phyloP scores from a whole-genome alignment of 2,113 vertebrate species.

The Trichomycterus rosablanca region DNA sequence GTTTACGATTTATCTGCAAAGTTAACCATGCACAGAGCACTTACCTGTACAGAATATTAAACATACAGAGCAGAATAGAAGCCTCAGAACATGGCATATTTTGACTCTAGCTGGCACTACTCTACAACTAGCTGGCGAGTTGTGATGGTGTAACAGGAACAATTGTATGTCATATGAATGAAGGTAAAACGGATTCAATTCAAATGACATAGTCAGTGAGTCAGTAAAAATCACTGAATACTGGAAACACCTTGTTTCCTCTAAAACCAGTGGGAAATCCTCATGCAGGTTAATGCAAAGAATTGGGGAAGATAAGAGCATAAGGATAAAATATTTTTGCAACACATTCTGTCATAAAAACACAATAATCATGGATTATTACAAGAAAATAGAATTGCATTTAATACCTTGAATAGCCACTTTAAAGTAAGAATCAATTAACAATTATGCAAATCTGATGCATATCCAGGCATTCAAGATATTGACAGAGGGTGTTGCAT shows the following conservation, averaged over 20 bases:
- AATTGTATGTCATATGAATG: conserved; percentile 35
- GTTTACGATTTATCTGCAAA: conserved; percentile 1
- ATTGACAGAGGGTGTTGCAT: conserved; percentile 45
- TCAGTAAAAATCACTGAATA: conserved; percentile 16
- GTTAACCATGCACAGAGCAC: conserved; percentile 35
- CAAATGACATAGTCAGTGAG: conserved; percentile 31
- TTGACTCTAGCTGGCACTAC: conserved; percentile 3
- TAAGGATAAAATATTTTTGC: conserved; percentile 7
- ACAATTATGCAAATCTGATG: background rate
- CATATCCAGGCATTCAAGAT: conserved; percentile 6
- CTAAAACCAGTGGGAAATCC: conserved; percentile 12
- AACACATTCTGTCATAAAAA: conserved; percentile 36
- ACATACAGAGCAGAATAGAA: conserved; percentile 1
- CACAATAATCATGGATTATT: background rate
- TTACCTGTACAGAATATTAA: conserved; percentile 27
- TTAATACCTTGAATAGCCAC: background rate
- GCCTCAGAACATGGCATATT: conserved; percentile 6
- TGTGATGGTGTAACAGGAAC: conserved; percentile 13
- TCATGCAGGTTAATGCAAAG: conserved; percentile 40
- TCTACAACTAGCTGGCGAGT: conserved; percentile 1
- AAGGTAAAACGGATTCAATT: conserved; percentile 22
- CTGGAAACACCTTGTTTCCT: conserved; percentile 25
- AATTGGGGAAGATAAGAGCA: background rate
- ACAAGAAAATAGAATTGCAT: background rate
- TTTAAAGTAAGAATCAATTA: background rate